A percentile compares a stretch with the other conserved stretches of the same genome.
phyloP scores from a whole-genome alignment of 2,113 vertebrate genomes.

The Capreolus pygargus region DNA sequence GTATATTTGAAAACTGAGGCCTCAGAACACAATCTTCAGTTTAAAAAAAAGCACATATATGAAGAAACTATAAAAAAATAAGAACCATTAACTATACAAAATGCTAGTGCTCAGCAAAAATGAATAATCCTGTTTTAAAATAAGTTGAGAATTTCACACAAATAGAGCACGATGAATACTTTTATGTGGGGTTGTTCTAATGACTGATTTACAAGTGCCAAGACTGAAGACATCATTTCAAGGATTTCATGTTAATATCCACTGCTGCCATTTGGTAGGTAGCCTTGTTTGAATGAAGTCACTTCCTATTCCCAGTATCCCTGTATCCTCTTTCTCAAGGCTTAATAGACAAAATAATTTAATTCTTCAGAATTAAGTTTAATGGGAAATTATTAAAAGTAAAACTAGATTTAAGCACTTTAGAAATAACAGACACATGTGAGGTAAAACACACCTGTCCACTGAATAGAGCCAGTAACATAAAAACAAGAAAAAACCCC shows the following conservation, averaged over 20 bases:
- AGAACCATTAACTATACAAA: constrained; percentile 33
- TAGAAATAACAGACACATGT: background rate
- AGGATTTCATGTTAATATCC: background rate
- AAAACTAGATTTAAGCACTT: background rate
- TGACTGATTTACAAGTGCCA: background rate
- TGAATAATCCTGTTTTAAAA: constrained; percentile 16
- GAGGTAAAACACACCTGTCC: background rate
- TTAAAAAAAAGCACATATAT: background rate
- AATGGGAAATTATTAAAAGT: background rate
- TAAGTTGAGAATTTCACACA: constrained; percentile 25
- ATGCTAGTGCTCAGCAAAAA: background rate
- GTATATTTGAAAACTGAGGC: background rate
- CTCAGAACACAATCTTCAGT: background rate
- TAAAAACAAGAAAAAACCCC: background rate
- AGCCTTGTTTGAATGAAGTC: constrained; percentile 21
- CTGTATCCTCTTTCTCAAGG: background rate
- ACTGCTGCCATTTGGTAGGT: background rate
- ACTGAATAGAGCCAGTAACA: background rate
- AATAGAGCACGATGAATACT: constrained; percentile 25
- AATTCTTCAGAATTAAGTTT: constrained; percentile 7
- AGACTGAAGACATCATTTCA: background rate
- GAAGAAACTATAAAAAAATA: background rate
- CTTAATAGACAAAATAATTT: constrained; percentile 13
- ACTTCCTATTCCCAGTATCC: background rate
- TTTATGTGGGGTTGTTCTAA: constrained; percentile 3